Percentiles rank a stretch among this genome's conserved stretches.
Evolutionary conservation across 2,797 vertebrate genomes (phyloP).

Genomic region (Alosa sapidissima): DNA sequence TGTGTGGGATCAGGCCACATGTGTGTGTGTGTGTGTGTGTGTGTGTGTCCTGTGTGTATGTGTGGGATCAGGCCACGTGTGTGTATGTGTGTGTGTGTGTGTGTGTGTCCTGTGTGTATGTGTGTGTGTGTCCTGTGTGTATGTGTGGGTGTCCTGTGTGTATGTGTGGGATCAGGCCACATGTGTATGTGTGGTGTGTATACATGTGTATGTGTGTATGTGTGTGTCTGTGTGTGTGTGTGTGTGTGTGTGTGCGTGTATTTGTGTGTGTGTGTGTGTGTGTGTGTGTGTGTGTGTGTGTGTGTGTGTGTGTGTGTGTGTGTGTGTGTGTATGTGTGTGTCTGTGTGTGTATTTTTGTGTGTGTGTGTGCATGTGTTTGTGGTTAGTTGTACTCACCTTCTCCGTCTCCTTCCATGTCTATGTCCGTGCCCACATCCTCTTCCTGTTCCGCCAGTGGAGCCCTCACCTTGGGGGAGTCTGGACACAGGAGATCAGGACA

Average conservation of each 20-base stretch:
- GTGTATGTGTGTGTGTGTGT: not conserved
- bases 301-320: too few species aligned
- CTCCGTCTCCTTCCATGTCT: constrained; percentile 40
- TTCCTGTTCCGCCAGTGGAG: constrained; percentile 24
- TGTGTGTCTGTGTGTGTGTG: not conserved
- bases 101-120: constrained; percentile 3
- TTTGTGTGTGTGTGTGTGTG: not conserved
- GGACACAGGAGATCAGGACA: not conserved
- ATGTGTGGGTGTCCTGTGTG: not conserved
- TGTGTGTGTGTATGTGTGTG: not conserved
- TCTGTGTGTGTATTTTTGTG: constrained; percentile 1
- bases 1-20: too few species aligned
- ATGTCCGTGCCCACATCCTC: constrained; percentile 29
- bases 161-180: not conserved
- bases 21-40: not conserved
- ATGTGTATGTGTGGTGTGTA: not conserved
- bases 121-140: not conserved
- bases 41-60: too few species aligned
- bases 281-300: not conserved
- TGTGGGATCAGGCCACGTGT: too few species aligned
- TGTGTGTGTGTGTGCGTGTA: not conserved
- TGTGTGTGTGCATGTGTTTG: not conserved
- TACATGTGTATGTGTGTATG: not conserved
- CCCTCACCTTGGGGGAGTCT: constrained; percentile 13
- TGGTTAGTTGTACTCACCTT: constrained; percentile 37